Evolutionary conservation across 1,140 invertebrate genomes (phyloP).

Genomic region (Calosoma granatense): DNA sequence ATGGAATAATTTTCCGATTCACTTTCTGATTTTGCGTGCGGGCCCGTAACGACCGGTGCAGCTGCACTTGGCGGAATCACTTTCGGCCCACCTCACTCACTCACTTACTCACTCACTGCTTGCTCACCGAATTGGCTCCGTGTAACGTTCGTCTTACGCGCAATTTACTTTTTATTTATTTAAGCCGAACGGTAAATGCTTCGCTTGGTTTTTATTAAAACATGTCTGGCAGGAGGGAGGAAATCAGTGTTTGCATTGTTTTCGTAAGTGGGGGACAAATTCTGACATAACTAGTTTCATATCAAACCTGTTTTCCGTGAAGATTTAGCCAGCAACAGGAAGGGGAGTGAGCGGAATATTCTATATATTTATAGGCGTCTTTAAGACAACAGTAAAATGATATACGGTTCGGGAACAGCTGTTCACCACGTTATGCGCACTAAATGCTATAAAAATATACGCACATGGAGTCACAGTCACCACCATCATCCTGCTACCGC

Average conservation of each 20-base stretch:
- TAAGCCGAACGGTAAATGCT: conserved; percentile 16
- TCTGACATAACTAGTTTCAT: background rate
- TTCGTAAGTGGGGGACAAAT: conserved; percentile 6
- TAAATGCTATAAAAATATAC: conserved; percentile 14
- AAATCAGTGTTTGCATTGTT: conserved; percentile 11
- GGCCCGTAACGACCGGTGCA: background rate
- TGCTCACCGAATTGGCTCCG: conserved; percentile 11
- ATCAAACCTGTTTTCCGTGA: conserved; percentile 13
- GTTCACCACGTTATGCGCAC: conserved; percentile 12
- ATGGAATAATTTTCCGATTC: conserved; percentile 6
- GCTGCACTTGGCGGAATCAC: background rate
- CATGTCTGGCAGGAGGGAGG: conserved; percentile 12
- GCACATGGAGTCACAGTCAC: background rate
- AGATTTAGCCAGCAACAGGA: conserved; percentile 9
- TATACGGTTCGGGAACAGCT: conserved; percentile 16
- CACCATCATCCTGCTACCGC: no score
- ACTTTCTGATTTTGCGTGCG: conserved; percentile 5
- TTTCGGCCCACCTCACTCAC: background rate
- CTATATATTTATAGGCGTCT: conserved; percentile 17
- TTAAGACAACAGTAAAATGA: conserved; percentile 17
- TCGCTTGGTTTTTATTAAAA: conserved; percentile 18
- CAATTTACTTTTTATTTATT: conserved; percentile 20
- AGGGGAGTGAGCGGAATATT: conserved; percentile 12
- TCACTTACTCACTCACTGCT: conserved; percentile 6
- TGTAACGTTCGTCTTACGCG: conserved; percentile 15